Evolutionary conservation across 2,113 vertebrate genomes (phyloP).

Genomic region (Amazona guildingii): DNA sequence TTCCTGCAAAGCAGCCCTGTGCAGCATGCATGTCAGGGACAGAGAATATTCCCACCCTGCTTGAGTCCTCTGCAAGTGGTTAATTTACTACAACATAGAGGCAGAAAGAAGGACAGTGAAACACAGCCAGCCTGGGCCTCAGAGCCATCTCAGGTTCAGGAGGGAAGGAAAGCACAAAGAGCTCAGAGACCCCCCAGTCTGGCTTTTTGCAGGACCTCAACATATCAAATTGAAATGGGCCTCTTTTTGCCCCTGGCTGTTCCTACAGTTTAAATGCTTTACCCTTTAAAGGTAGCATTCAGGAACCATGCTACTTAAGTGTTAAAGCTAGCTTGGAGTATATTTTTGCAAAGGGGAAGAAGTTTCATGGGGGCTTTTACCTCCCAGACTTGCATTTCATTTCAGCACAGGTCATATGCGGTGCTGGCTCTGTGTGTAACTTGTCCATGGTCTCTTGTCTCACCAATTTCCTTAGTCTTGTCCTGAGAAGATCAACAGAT

Average conservation of each 20-base stretch:
- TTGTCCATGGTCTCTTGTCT: neutral
- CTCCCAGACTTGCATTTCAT: constrained; percentile 18
- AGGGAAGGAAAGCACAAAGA: constrained; percentile 45
- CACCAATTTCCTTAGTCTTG: neutral
- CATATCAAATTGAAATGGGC: constrained; percentile 52
- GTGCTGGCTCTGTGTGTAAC: neutral
- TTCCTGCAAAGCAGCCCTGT: neutral
- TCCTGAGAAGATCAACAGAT: neutral
- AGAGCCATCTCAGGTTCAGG: constrained; percentile 38
- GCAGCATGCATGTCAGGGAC: neutral
- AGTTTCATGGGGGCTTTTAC: neutral
- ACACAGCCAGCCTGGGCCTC: neutral
- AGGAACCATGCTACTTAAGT: constrained; percentile 58
- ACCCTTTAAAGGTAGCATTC: constrained; percentile 61
- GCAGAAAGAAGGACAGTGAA: neutral
- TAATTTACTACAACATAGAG: neutral
- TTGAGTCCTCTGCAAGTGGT: neutral
- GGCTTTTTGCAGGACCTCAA: constrained; percentile 36
- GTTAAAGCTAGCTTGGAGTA: constrained; percentile 7
- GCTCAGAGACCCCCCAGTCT: constrained; percentile 37
- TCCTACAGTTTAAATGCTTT: constrained; percentile 59
- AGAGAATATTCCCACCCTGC: neutral
- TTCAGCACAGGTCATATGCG: neutral
- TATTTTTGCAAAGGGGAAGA: neutral
- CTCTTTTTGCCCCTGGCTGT: constrained; percentile 63